Conservation (phyloP, 2,888 invertebrate species). For the Entomobrya proxima region DNA sequence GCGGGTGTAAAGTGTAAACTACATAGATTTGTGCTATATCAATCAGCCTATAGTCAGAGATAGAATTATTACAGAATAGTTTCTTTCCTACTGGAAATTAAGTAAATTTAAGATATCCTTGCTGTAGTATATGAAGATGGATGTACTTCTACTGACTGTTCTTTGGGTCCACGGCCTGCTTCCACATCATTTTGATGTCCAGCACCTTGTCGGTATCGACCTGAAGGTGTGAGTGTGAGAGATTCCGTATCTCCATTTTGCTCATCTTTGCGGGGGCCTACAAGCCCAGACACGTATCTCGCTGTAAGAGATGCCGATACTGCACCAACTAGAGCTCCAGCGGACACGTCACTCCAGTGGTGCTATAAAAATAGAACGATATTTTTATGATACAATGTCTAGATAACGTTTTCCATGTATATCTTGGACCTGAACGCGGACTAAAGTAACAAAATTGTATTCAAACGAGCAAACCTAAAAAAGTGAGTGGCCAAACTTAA, state of each 20-base stretch:
- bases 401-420: neutral
- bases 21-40: too few relatives aligned
- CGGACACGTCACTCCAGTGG: constrained; percentile 81
- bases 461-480: too few relatives aligned
- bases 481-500: too few relatives aligned
- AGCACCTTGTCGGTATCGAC: constrained; percentile 59
- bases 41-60: too few relatives aligned
- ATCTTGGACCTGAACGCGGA: neutral
- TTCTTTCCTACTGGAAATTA: neutral
- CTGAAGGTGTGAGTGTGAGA: constrained; percentile 47
- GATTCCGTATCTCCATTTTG: constrained; percentile 46
- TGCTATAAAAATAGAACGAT: constrained; percentile 76
- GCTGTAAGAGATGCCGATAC: constrained; percentile 76
- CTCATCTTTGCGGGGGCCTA: constrained; percentile 34
- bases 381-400: neutral
- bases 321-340: constrained; percentile 78
- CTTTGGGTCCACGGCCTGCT: constrained; percentile 69
- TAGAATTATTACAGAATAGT: too few relatives aligned
- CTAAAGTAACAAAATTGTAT: too few relatives aligned
- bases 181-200: constrained; percentile 67
- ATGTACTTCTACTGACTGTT: constrained; percentile 66
- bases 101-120: constrained; percentile 47
- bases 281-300: constrained; percentile 66
- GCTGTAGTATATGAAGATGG: constrained; percentile 54
- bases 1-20: too few relatives aligned